Evolutionary conservation across 2,888 invertebrate genomes (phyloP), one percentile per base, ranked within the genome.

Genomic region (Campoplex capitator): DNA sequence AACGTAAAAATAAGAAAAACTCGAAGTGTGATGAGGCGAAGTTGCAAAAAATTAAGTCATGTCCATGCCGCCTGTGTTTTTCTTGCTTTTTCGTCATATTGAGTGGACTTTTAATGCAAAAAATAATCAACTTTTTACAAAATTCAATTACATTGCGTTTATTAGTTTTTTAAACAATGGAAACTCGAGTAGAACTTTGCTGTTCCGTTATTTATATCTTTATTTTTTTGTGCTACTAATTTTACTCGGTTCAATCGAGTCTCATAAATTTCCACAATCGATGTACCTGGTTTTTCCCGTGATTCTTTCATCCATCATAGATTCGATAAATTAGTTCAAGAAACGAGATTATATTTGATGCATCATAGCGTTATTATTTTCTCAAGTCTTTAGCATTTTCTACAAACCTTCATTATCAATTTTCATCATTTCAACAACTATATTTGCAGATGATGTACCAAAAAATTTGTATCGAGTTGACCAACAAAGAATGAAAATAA

Each of bases 1-100:
- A 83, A 51, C 42, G 45, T 56, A 13, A 68, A 54, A 23, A n/a
- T 35, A 74, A 67, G 35, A 54, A 78, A 23, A 56, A 45, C 38
- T 18, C 1, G 54, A n/a, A 32, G n/a, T 6, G 42, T 58, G 42
- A 45, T 56, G 18, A 28, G 32, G 23, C 38, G 42, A 45, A 73
- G 45, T n/a, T 8, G n/a, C 13, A 79, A 67, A 28, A 28, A 74
- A 42, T n/a, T 38, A 45, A 65, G 32, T 65, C 28, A 23, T 48
- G 42, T 23, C 35, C 9, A n/a, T 18, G 32, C 35, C 18, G 51
- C 7, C 6, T 9, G 23, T 6, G 4, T 68, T 68, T 42, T 13
- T 11, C 0, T 9, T 16, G 7, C 7, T 65, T 35, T 35, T 8
- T 35, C 11, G 9, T 9, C 8, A 42, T 7, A 4, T 38, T 38